Evolutionary conservation across 2,797 vertebrate species (phyloP), one percentile per base, ranked within the genome.

Genomic region (Manis pentadactyla): DNA sequence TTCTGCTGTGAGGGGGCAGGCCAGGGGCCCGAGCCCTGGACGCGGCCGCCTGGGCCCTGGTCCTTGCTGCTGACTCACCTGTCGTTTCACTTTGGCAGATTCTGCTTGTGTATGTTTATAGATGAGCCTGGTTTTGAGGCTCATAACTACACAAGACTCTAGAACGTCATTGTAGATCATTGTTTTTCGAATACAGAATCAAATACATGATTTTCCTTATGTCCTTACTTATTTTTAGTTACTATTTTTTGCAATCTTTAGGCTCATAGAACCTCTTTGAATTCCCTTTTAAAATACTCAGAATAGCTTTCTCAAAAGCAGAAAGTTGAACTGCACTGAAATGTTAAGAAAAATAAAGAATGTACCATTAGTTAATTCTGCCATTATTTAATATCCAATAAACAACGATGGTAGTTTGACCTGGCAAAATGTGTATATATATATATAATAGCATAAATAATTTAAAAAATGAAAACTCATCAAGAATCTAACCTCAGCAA

Each of bases 401-500:
- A 73, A 51, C 18, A 73, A 46, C 18, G 57, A 21, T 34, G 55
- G 25, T 63, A 73, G 39, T 82, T 87, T 68, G 21, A 92, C 49
- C 31, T 18, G 31, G 34, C 9, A 82, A 93, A 92, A 11, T 4
- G 29, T 31, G 42, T 8, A 53, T 46, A 0, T 39, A 64, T 88
- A 93, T 87, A 74, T 84, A 63, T 19, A 94, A 78, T 5, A 78
- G 10, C 34, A 13, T 63, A 91, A 90, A 84, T 23, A 84, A 79
- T 23, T 82, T n/a, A 29, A 81, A 63, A 91, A 66, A 75, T 34
- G 18, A 82, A 71, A 86, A 10, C 86, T 93, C 61, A 68, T 42
- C 27, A 51, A 78, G 19, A 29, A 63, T 83, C 59, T 94, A 61
- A 42, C 31, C 23, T 95, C 7, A 91, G 10, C 15, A 91, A 94